Percentiles rank a stretch among this genome's conserved stretches.
Conservation (phyloP, 2,797 vertebrate genomes). For the Amblyraja radiata region DNA sequence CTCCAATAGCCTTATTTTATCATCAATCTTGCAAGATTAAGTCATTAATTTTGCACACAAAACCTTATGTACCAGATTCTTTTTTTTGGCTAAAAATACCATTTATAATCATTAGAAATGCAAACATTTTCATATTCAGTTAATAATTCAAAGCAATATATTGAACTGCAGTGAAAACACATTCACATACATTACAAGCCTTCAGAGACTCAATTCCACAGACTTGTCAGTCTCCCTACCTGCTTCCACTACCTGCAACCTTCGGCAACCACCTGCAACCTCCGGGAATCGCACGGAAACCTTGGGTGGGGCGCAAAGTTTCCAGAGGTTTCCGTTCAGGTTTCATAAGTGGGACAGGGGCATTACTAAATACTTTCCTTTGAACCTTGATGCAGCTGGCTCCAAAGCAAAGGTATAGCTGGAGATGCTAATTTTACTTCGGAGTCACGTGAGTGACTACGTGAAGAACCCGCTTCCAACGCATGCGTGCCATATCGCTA, state of each 20-base stretch:
- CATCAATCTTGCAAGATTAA: constrained; percentile 27
- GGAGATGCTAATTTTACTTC: not conserved
- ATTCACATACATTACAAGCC: constrained; percentile 8
- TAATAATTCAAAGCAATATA: constrained; percentile 38
- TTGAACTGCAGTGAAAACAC: constrained; percentile 16
- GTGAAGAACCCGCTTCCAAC: no score
- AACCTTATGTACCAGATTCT: not conserved
- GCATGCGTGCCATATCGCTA: no score
- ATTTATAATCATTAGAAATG: constrained; percentile 23
- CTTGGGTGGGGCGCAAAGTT: no score
- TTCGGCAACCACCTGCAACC: no score
- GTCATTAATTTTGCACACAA: constrained; percentile 34
- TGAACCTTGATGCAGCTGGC: not conserved
- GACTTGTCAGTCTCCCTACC: not conserved
- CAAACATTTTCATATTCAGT: constrained; percentile 36
- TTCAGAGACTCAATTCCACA: constrained; percentile 4
- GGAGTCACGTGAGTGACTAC: no score
- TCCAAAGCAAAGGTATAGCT: constrained; percentile 2
- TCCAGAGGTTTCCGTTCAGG: no score
- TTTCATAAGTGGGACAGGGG: no score
- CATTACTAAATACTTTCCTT: constrained; percentile 3
- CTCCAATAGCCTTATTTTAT: constrained; percentile 20
- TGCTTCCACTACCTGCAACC: no score
- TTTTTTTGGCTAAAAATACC: not conserved
- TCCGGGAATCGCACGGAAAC: no score